Percentiles rank a stretch among this genome's conserved stretches.
These are phyloP conservation scores for Nomada flava DNA, from an alignment of 2,888 invertebrate genomes.

Conservation along the genomic window DNA sequence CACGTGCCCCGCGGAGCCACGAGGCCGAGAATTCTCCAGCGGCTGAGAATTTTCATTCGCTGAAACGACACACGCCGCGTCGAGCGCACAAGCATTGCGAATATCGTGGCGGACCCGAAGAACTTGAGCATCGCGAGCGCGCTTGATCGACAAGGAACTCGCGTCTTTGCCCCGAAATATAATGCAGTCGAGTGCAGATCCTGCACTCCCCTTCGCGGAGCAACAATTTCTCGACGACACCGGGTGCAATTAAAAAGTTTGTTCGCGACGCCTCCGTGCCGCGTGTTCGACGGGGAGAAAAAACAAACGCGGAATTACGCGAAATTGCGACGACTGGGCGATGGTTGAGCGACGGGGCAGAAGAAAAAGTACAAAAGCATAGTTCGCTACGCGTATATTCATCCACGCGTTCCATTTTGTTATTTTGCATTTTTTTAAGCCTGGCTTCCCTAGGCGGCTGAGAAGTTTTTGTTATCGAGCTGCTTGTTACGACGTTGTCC, in stretches of 20 bases:
- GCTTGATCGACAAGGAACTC: no score
- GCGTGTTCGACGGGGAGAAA: neutral
- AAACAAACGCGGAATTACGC: neutral
- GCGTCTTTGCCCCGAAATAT: no score
- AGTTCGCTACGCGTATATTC: neutral
- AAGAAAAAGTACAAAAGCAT: no score
- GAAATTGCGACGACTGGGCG: neutral
- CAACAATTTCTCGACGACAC: neutral
- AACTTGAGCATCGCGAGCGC: neutral
- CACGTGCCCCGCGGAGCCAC: neutral
- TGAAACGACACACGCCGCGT: conserved; percentile 10
- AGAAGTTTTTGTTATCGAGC: conserved; percentile 28
- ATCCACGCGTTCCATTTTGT: neutral
- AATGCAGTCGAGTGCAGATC: no score
- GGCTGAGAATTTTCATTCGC: neutral
- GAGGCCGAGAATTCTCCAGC: neutral
- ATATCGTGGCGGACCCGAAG: neutral
- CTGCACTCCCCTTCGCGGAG: no score
- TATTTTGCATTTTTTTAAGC: no score
- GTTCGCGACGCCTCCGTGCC: neutral
- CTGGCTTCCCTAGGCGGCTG: neutral
- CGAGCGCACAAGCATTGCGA: conserved; percentile 20
- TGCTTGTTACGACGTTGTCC: conserved; percentile 31
- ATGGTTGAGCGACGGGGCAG: neutral
- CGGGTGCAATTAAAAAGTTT: conserved; percentile 31